phyloP scores from a whole-genome alignment of 2,113 vertebrate genomes.

The Chiloscyllium plagiosum region DNA sequence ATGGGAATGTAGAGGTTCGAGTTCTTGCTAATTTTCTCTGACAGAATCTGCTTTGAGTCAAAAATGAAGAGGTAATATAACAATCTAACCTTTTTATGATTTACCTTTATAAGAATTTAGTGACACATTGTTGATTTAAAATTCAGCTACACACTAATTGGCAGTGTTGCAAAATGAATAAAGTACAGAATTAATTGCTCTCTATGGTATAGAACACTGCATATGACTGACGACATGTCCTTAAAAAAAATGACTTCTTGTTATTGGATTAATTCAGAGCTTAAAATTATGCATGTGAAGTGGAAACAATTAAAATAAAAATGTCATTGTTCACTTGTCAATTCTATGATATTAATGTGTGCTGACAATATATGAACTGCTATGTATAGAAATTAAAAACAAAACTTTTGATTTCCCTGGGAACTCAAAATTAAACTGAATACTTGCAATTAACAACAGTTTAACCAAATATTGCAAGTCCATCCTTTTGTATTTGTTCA shows the following conservation, averaged over 20 bases:
- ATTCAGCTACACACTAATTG: constrained; percentile 11
- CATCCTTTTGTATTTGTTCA: background rate
- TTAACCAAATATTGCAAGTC: background rate
- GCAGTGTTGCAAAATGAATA: constrained; percentile 7
- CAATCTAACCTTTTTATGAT: constrained; percentile 33
- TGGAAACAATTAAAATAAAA: background rate
- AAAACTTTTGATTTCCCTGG: background rate
- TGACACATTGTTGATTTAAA: constrained; percentile 25
- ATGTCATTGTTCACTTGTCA: background rate
- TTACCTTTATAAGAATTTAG: background rate
- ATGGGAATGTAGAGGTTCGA: background rate
- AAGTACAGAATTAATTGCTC: constrained; percentile 25
- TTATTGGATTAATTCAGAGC: constrained; percentile 3
- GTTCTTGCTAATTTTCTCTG: background rate
- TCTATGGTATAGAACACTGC: background rate
- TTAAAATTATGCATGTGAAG: background rate
- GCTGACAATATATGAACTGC: background rate
- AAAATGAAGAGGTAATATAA: constrained; percentile 26
- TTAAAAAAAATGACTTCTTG: background rate
- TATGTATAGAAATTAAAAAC: background rate
- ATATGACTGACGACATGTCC: background rate
- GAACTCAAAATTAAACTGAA: background rate
- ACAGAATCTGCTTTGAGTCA: background rate
- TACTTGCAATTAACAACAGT: background rate
- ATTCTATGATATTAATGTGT: background rate